These are phyloP conservation scores for Sorex fumeus DNA, from an alignment of 2,113 vertebrate species.

Conservation along the genomic window DNA sequence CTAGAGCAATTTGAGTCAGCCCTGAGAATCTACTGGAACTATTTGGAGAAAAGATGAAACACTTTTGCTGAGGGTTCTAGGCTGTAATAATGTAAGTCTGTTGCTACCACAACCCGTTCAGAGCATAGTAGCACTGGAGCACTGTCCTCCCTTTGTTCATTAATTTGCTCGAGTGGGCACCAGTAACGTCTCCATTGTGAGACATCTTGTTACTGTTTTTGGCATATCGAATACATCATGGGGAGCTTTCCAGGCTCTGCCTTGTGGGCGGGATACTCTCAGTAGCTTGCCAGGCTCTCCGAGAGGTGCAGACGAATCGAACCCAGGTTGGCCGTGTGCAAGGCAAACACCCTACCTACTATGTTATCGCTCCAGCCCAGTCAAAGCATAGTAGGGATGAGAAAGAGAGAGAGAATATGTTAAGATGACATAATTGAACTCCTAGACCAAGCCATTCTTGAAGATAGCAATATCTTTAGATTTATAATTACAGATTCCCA, in stretches of 20 bases:
- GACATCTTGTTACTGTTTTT: too few species aligned
- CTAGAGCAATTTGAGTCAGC: background rate
- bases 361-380: too few species aligned
- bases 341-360: too few species aligned
- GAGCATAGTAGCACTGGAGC: constrained; percentile 30
- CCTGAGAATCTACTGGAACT: constrained; percentile 19
- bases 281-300: too few species aligned
- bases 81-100: background rate
- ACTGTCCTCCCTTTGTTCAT: too few species aligned
- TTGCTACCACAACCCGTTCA: background rate
- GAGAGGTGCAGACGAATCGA: too few species aligned
- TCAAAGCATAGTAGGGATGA: background rate
- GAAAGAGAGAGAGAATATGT: constrained; percentile 13
- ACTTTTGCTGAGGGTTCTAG: background rate
- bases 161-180: too few species aligned
- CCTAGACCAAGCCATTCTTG: constrained; percentile 6
- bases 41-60: constrained; percentile 17
- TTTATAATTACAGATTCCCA: background rate
- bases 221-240: too few species aligned
- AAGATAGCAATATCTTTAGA: background rate
- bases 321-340: too few species aligned
- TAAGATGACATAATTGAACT: background rate
- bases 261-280: too few species aligned
- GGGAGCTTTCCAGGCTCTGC: too few species aligned
- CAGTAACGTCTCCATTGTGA: too few species aligned